These are phyloP conservation scores for Xenopus borealis DNA, from an alignment of 2,113 vertebrate species.

Conservation along the genomic window DNA sequence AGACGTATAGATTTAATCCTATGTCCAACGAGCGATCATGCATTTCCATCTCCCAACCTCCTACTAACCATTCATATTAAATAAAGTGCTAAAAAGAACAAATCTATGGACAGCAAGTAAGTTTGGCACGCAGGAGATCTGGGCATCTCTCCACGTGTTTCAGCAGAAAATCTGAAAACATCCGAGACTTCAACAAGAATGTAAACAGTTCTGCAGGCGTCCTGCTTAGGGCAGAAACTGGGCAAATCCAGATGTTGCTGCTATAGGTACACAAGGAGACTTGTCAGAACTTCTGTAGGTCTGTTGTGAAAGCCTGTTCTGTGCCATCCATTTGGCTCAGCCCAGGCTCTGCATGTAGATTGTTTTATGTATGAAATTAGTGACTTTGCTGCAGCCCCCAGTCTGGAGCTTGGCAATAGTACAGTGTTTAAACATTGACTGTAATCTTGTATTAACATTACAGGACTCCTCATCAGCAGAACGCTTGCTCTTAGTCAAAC, in stretches of 20 bases:
- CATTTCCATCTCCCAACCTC: too few species aligned
- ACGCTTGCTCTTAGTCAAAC: conserved; percentile 18
- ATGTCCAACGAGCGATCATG: too few species aligned
- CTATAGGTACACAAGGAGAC: neutral
- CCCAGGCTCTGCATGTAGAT: too few species aligned
- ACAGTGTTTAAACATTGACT: conserved; percentile 13
- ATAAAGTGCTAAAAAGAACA: too few species aligned
- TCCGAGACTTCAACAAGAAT: neutral
- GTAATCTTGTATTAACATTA: conserved; percentile 2
- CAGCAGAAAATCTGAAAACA: neutral
- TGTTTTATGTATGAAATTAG: too few species aligned
- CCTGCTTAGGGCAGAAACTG: neutral
- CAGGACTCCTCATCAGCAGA: conserved; percentile 14
- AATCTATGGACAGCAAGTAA: too few species aligned
- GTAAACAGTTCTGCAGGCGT: conserved; percentile 7
- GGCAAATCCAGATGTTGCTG: neutral
- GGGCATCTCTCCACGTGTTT: neutral
- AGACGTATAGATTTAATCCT: too few species aligned
- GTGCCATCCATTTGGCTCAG: too few species aligned
- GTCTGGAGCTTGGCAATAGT: neutral
- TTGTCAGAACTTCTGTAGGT: neutral
- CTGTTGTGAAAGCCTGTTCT: too few species aligned
- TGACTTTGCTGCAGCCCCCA: too few species aligned
- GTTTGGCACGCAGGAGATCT: neutral
- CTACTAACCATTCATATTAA: too few species aligned